Evolutionary conservation across 2,797 vertebrate species (phyloP), one percentile per base, ranked within the genome.

Genomic region (Dryobates pubescens): DNA sequence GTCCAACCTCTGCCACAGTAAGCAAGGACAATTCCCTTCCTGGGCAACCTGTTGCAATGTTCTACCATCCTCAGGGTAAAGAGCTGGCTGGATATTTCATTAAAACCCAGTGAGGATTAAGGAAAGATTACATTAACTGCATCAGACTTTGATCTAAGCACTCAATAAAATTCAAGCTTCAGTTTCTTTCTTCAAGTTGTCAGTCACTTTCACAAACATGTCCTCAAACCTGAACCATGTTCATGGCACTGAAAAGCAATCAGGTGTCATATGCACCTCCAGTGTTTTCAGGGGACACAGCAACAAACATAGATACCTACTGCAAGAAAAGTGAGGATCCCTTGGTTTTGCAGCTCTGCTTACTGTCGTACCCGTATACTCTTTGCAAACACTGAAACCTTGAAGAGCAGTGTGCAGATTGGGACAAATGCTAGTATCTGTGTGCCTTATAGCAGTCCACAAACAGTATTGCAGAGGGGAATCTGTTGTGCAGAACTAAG

Each of bases 321-420:
- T 62, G 5, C 17, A 58, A 32, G n/a, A 41, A 14, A 53, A n/a
- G 5, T 13, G 11, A 57, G 11, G 3, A 43, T 79, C 7, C 26
- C 5, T 57, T 45, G 15, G 2, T 43, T 43, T 62, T 81, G 22
- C 13, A 72, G 10, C 8, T 76, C 24, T 74, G 23, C 26, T 68
- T 23, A 9, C 9, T 62, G 38, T 7, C 0, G 0, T 26, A 15
- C 18, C 30, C 19, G 5, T 16, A 5, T 5, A 49, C 29, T 80
- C n/a, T 20, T 30, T 70, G 45, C 4, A 32, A 65, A 73, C 5
- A 54, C n/a, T 79, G 26, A 68, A 69, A 76, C 4, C 13, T 61
- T 32, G 59, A 80, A 72, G 1, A 73, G 15, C 27, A 63, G 5
- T 8, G 10, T 47, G 27, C 13, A 41, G 15, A 27, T 0, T 57